Percentiles rank a stretch among this genome's conserved stretches.
Conservation (phyloP, 2,113 vertebrate genomes). For the Polypterus senegalus region DNA sequence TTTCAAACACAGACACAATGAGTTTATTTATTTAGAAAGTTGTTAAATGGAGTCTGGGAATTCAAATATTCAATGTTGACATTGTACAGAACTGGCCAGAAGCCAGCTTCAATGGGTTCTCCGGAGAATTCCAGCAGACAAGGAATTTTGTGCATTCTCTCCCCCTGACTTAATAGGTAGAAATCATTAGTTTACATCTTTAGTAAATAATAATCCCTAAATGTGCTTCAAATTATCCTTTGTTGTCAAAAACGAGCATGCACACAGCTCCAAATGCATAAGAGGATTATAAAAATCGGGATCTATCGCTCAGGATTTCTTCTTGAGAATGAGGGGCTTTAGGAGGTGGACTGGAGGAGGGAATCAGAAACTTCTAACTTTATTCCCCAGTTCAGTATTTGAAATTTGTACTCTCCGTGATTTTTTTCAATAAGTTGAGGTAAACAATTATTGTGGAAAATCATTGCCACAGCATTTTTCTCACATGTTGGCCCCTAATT, state of each 20-base stretch:
- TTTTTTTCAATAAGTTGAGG: too few species aligned
- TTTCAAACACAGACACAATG: slow-evolving; percentile 81
- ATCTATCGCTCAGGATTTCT: too few species aligned
- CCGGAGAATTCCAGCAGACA: slow-evolving; percentile 53
- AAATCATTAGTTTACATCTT: slow-evolving; percentile 58
- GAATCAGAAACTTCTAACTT: too few species aligned
- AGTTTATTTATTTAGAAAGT: slow-evolving; percentile 88
- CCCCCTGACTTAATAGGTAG: slow-evolving; percentile 58
- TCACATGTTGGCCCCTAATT: too few species aligned
- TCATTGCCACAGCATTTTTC: too few species aligned
- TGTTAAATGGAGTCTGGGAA: slow-evolving; percentile 94
- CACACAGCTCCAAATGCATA: slow-evolving; percentile 5
- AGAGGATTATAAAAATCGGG: not conserved
- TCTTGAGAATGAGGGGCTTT: too few species aligned
- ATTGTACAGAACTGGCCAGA: slow-evolving; percentile 76
- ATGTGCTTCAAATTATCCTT: slow-evolving; percentile 21
- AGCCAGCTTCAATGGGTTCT: slow-evolving; percentile 56
- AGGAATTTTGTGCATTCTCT: slow-evolving; percentile 53
- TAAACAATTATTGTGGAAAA: too few species aligned
- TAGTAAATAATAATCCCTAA: slow-evolving; percentile 34
- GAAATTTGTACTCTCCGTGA: too few species aligned
- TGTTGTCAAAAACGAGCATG: slow-evolving; percentile 14
- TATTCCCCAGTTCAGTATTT: too few species aligned
- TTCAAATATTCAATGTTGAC: slow-evolving; percentile 97
- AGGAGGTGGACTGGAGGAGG: too few species aligned